Percentiles rank a stretch among this genome's conserved stretches.
Evolutionary conservation across 1,140 invertebrate species (phyloP).

Genomic region (Cotesia chilonis): DNA sequence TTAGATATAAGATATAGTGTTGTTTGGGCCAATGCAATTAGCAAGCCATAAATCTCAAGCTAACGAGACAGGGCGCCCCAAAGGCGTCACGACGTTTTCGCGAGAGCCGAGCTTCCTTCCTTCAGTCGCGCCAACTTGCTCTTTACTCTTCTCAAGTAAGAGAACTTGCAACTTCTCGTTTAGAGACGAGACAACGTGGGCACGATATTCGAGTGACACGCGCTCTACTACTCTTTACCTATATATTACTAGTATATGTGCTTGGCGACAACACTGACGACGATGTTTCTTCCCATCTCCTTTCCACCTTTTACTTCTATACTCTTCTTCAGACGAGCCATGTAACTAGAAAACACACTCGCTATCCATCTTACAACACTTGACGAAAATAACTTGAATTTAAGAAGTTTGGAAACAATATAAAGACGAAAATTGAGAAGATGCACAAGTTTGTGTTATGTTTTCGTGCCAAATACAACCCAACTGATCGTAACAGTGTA

Average conservation of each 20-base stretch:
- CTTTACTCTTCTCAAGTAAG: slow-evolving; percentile 36
- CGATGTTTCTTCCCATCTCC: background rate
- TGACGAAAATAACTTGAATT: slow-evolving; percentile 61
- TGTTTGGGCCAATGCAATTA: slow-evolving; percentile 63
- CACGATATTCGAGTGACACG: slow-evolving; percentile 44
- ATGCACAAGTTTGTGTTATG: slow-evolving; percentile 4
- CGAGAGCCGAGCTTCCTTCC: slow-evolving; percentile 14
- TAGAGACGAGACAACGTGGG: slow-evolving; percentile 18
- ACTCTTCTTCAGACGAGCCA: slow-evolving; percentile 35
- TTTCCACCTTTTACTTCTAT: slow-evolving; percentile 9
- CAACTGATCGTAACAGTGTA: slow-evolving; percentile 30
- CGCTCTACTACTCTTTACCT: slow-evolving; percentile 36
- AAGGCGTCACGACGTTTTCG: slow-evolving; percentile 59
- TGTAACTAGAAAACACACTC: slow-evolving; percentile 55
- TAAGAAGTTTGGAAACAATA: slow-evolving; percentile 50
- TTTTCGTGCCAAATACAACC: slow-evolving; percentile 55
- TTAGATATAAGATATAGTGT: slow-evolving; percentile 40
- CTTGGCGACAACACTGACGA: slow-evolving; percentile 6
- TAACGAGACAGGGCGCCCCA: slow-evolving; percentile 65
- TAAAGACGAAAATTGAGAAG: slow-evolving; percentile 1
- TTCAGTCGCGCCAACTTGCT: slow-evolving; percentile 26
- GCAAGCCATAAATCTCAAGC: slow-evolving; percentile 62
- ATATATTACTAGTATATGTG: background rate
- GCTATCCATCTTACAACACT: slow-evolving; percentile 56
- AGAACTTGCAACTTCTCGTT: slow-evolving; percentile 53